Percentiles rank a stretch among this genome's conserved stretches.
Evolutionary conservation across 2,888 invertebrate genomes (phyloP).

Genomic region (Aphodius granarius): DNA sequence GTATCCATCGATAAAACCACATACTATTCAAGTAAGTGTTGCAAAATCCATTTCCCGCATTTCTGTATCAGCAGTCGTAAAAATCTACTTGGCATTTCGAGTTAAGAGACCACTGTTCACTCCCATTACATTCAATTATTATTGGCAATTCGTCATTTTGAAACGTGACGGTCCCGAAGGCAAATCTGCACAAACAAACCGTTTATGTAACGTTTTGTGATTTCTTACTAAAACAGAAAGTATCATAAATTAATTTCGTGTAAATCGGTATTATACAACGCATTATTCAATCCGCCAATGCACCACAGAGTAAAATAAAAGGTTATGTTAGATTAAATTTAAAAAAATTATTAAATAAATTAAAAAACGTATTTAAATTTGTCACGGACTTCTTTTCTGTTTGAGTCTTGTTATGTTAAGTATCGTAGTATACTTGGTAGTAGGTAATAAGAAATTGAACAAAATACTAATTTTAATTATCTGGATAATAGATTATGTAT

Average conservation of each 20-base stretch:
- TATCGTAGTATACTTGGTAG: background rate
- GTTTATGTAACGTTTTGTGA: constrained; percentile 16
- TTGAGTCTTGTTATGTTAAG: background rate
- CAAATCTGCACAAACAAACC: background rate
- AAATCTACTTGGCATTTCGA: background rate
- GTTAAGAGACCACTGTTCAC: background rate
- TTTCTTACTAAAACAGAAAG: constrained; percentile 24
- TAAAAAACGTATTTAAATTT: background rate
- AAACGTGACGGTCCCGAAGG: background rate
- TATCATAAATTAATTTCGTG: constrained; percentile 24
- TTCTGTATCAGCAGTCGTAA: background rate
- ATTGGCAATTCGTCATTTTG: background rate
- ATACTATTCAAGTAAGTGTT: background rate
- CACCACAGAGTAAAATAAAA: background rate
- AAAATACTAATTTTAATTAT: background rate
- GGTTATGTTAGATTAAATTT: too few species aligned
- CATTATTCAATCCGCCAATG: background rate
- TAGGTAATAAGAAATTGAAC: background rate
- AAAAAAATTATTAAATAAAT: background rate
- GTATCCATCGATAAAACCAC: background rate
- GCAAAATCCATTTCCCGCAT: background rate
- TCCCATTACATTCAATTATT: background rate
- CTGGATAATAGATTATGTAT: background rate
- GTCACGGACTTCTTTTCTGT: background rate
- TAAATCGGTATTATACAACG: constrained; percentile 19